Evolutionary conservation across 2,888 invertebrate species (phyloP).

Genomic region (Drosophila merina): DNA sequence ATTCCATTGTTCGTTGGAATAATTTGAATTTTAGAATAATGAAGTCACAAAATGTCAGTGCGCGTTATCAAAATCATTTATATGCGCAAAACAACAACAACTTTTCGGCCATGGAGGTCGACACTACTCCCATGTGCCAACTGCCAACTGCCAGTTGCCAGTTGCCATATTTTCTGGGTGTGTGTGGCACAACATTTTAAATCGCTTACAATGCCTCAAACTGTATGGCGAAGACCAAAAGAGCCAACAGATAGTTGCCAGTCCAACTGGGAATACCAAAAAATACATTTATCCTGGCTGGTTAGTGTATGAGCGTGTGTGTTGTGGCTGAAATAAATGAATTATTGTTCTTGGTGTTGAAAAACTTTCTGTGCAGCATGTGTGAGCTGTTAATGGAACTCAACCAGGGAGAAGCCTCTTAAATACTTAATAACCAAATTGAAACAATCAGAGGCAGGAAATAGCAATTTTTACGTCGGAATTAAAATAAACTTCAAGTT

Average conservation of each 20-base stretch:
- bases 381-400: constrained; percentile 25
- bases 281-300: constrained; percentile 8
- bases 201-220: constrained; percentile 42
- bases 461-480: background rate
- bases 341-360: constrained; percentile 37
- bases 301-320: background rate
- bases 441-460: constrained; percentile 2
- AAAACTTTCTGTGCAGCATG: constrained; percentile 17
- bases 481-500: background rate
- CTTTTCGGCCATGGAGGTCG: constrained; percentile 33
- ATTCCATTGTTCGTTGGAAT: constrained; percentile 38
- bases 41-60: constrained; percentile 51
- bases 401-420: constrained; percentile 13
- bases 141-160: constrained; percentile 46
- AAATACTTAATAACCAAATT: constrained; percentile 15
- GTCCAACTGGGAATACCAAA: constrained; percentile 34
- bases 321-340: constrained; percentile 43
- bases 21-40: constrained; percentile 58
- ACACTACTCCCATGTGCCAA: constrained; percentile 38
- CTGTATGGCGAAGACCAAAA: constrained; percentile 17
- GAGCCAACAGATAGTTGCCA: constrained; percentile 25
- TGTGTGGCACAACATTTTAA: constrained; percentile 30
- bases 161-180: constrained; percentile 32
- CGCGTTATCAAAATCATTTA: constrained; percentile 58
- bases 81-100: constrained; percentile 37